Conservation (phyloP, 37 sponge, comb jelly and placozoan species). For the Beroe forskalii region DNA sequence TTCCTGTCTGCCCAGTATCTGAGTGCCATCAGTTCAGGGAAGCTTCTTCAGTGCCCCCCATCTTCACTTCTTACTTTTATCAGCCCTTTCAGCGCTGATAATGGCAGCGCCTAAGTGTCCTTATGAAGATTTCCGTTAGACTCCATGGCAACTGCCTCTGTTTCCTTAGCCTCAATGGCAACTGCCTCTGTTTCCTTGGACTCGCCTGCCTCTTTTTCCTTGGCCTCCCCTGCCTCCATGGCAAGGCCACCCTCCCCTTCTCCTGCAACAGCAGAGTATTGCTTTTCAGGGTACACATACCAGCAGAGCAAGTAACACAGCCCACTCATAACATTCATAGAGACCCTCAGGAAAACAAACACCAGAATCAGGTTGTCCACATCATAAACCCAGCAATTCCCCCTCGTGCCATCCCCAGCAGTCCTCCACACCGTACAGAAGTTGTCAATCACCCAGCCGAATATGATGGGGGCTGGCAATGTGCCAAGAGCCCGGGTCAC, state of each 20-base stretch:
- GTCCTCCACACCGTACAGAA: conserved; percentile 53
- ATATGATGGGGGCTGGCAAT: conserved; percentile 26
- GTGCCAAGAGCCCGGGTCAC: conserved; percentile 43
- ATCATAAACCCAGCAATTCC: conserved; percentile 46
- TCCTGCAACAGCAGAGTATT: not conserved
- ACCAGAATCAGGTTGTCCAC: not conserved
- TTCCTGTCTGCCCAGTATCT: too few relatives aligned
- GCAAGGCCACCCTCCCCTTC: not conserved
- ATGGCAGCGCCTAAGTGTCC: too few relatives aligned
- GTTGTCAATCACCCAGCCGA: conserved; percentile 51
- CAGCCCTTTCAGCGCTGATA: too few relatives aligned
- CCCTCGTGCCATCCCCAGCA: conserved; percentile 12
- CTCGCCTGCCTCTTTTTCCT: too few relatives aligned
- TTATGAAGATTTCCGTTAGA: too few relatives aligned
- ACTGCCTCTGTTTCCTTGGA: too few relatives aligned
- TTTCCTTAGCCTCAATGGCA: too few relatives aligned
- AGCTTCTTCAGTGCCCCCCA: too few relatives aligned
- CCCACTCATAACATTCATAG: not conserved
- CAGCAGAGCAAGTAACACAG: conserved; percentile 7
- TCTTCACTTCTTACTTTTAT: too few relatives aligned
- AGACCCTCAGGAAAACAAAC: not conserved
- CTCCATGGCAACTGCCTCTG: too few relatives aligned
- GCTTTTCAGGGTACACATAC: conserved; percentile 14
- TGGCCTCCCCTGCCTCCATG: too few relatives aligned
- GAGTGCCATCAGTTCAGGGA: too few relatives aligned